These are phyloP conservation scores for Spodoptera litura DNA, from an alignment of 1,140 invertebrate species.

Conservation along the genomic window DNA sequence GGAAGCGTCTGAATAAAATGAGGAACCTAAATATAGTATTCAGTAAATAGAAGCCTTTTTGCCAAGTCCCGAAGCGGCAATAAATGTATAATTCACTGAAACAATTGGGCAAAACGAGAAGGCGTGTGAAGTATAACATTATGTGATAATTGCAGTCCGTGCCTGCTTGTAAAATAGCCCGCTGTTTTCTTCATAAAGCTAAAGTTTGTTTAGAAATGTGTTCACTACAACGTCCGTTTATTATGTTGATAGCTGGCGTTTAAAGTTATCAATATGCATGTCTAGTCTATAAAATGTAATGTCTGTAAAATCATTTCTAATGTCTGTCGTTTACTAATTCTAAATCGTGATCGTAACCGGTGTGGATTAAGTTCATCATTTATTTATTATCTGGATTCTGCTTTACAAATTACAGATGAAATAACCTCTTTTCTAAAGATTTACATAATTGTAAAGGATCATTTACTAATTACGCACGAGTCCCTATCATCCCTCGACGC, in stretches of 20 bases:
- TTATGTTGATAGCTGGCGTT: background rate
- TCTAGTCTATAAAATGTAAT: too few species aligned
- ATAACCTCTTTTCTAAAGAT: background rate
- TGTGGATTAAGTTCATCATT: too few species aligned
- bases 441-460: background rate
- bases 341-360: too few species aligned
- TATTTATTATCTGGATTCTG: too few species aligned
- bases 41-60: background rate
- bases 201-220: slow-evolving; percentile 15
- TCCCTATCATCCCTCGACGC: background rate
- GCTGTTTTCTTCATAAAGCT: background rate
- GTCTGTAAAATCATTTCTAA: too few species aligned
- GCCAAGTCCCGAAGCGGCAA: background rate
- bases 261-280: too few species aligned
- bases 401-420: too few species aligned
- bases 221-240: background rate
- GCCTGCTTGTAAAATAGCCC: slow-evolving; percentile 12
- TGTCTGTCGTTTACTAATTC: too few species aligned
- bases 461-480: background rate
- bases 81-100: slow-evolving; percentile 25
- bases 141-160: slow-evolving; percentile 14
- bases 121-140: slow-evolving; percentile 1
- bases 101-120: slow-evolving; percentile 1
- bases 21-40: background rate
- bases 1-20: background rate